Conservation (phyloP, 2,888 invertebrate genomes). For the Anorthoa munda region DNA sequence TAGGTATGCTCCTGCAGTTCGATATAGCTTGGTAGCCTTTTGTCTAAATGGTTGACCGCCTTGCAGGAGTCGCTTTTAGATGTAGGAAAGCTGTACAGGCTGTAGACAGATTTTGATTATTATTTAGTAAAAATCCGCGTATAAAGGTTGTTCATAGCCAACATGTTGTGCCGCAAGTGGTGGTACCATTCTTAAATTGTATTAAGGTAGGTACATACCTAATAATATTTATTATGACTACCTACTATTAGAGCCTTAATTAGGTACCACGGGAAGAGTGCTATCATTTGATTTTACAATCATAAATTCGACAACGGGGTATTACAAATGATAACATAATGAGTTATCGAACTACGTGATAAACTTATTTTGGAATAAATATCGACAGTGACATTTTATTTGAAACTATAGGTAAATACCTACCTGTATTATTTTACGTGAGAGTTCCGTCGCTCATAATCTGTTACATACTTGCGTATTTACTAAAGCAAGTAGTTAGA, state of each 20-base stretch:
- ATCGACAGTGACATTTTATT: constrained; percentile 18
- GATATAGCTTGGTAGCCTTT: neutral
- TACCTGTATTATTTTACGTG: neutral
- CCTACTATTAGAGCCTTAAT: neutral
- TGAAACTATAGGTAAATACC: neutral
- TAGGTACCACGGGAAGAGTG: neutral
- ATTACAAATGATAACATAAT: constrained; percentile 47
- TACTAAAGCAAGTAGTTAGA: neutral
- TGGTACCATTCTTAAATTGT: neutral
- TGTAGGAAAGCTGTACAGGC: neutral
- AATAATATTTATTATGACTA: neutral
- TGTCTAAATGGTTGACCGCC: neutral
- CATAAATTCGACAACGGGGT: constrained; percentile 22
- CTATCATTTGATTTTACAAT: constrained; percentile 34
- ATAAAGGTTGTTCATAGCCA: too few relatives aligned
- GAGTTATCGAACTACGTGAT: constrained; percentile 32
- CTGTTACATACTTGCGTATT: neutral
- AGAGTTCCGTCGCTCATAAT: neutral
- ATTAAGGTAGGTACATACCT: neutral
- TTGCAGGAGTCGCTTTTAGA: neutral
- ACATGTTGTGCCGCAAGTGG: too few relatives aligned
- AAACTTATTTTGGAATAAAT: constrained; percentile 36
- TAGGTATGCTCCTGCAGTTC: neutral
- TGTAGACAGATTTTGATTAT: neutral
- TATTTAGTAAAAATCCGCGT: too few relatives aligned